Evolutionary conservation across 2,888 invertebrate species (phyloP).

Genomic region (Colletes collaris): DNA sequence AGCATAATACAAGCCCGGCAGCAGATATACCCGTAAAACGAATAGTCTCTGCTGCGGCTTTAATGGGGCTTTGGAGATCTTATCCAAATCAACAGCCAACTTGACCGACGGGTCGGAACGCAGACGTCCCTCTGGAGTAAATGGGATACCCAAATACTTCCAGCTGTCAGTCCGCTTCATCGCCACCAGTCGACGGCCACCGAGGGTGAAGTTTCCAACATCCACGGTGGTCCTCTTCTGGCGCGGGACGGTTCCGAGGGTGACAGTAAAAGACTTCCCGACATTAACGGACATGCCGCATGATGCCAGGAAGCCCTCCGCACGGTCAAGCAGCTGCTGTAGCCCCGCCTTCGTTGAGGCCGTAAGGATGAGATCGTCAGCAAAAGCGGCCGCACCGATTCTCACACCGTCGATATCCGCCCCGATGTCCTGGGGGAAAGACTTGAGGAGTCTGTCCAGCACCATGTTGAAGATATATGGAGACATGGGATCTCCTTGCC

Average conservation of each 20-base stretch:
- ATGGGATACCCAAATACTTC: neutral
- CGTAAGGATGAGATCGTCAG: neutral
- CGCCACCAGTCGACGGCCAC: neutral
- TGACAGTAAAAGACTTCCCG: slow-evolving; percentile 5
- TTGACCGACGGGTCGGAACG: slow-evolving; percentile 1
- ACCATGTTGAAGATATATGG: slow-evolving; percentile 2
- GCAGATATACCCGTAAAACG: neutral
- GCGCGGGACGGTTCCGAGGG: slow-evolving; percentile 1
- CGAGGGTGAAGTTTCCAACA: neutral
- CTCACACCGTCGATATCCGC: neutral
- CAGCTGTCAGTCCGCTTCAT: slow-evolving; percentile 1
- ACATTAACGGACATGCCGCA: slow-evolving; percentile 7
- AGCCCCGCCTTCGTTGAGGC: neutral
- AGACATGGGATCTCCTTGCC: slow-evolving; percentile 13
- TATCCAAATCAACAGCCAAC: neutral
- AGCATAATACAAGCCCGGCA: neutral
- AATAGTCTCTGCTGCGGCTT: slow-evolving; percentile 16
- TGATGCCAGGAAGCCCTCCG: slow-evolving; percentile 1
- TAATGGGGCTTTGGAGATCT: neutral
- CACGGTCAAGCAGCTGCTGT: neutral
- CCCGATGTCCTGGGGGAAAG: neutral
- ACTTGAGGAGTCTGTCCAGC: neutral
- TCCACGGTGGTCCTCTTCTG: slow-evolving; percentile 10
- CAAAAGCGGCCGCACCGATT: neutral
- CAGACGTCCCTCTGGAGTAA: slow-evolving; percentile 1